A percentile compares a stretch with the other conserved stretches of the same genome.
Conservation (phyloP, 2,797 vertebrate genomes). For the Coregonus ussuriensis region DNA sequence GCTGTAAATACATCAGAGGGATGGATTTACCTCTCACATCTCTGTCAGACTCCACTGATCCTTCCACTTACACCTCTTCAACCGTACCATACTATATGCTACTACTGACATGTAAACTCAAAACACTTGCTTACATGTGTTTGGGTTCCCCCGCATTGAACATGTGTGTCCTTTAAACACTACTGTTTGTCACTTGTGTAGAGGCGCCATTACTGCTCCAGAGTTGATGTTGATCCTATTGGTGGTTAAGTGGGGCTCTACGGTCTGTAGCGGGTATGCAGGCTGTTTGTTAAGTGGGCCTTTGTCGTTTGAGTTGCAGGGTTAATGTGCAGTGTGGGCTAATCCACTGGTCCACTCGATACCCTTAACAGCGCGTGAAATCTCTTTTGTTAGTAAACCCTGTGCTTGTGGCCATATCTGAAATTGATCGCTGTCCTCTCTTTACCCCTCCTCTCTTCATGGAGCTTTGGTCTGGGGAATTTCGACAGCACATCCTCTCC, state of each 20-base stretch:
- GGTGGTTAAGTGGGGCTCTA: conserved; percentile 50
- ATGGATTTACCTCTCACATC: not conserved
- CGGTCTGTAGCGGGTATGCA: conserved; percentile 51
- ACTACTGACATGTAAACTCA: conserved; percentile 19
- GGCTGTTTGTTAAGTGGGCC: conserved; percentile 64
- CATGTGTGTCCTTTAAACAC: conserved; percentile 51
- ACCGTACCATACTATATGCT: not conserved
- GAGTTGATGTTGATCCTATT: conserved; percentile 57
- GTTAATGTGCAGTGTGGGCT: conserved; percentile 73
- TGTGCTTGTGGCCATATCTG: conserved; percentile 69
- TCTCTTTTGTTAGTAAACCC: conserved; percentile 77
- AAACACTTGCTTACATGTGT: conserved; percentile 19
- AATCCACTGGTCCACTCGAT: conserved; percentile 75
- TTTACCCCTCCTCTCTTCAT: conserved; percentile 48
- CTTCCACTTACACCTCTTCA: not conserved
- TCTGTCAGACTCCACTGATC: not conserved
- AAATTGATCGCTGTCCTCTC: conserved; percentile 71
- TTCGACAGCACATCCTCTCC: conserved; percentile 58
- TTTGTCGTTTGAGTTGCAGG: conserved; percentile 63
- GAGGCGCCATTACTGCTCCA: conserved; percentile 64
- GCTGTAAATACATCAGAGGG: not conserved
- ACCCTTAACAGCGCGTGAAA: conserved; percentile 76
- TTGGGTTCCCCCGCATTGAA: conserved; percentile 42
- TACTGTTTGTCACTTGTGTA: conserved; percentile 55
- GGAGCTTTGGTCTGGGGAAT: conserved; percentile 55